Evolutionary conservation across 2,888 invertebrate genomes (phyloP).

Genomic region (Lasioglossum zephyrum): DNA sequence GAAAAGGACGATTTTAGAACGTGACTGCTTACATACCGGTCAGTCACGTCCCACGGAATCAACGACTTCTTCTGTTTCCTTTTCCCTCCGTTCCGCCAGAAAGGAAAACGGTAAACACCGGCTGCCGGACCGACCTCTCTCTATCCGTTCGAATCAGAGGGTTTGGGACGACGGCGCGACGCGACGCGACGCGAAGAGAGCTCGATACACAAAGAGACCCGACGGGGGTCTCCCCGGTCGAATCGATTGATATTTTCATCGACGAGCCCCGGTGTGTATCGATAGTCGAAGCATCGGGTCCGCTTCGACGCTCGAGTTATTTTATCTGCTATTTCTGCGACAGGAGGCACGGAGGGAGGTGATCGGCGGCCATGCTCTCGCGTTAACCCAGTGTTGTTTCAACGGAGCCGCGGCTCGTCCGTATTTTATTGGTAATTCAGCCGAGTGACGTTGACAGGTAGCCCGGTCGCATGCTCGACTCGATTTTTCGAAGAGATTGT

Average conservation of each 20-base stretch:
- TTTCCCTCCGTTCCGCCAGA: not conserved
- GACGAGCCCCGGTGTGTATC: constrained; percentile 26
- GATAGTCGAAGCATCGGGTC: constrained; percentile 13
- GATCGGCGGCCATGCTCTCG: not conserved
- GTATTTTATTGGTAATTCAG: constrained; percentile 51
- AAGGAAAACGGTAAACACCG: constrained; percentile 47
- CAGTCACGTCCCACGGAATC: constrained; percentile 58
- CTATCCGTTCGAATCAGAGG: not conserved
- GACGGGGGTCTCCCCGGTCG: not conserved
- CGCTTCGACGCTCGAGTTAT: constrained; percentile 23
- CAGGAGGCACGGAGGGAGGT: not conserved
- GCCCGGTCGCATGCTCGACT: constrained; percentile 21
- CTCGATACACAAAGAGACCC: constrained; percentile 1
- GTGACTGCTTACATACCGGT: constrained; percentile 31
- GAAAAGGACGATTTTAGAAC: constrained; percentile 52
- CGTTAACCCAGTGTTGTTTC: constrained; percentile 39
- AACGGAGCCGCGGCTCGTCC: constrained; percentile 1
- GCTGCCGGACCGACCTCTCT: not conserved
- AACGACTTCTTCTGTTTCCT: constrained; percentile 31
- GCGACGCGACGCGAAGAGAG: not conserved
- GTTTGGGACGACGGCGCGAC: no score
- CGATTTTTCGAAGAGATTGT: constrained; percentile 37
- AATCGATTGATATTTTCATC: constrained; percentile 56
- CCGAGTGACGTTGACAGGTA: constrained; percentile 46
- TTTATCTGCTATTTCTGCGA: constrained; percentile 36